These are phyloP conservation scores for Cybosia mesomella DNA, from an alignment of 2,888 invertebrate species.

Conservation along the genomic window DNA sequence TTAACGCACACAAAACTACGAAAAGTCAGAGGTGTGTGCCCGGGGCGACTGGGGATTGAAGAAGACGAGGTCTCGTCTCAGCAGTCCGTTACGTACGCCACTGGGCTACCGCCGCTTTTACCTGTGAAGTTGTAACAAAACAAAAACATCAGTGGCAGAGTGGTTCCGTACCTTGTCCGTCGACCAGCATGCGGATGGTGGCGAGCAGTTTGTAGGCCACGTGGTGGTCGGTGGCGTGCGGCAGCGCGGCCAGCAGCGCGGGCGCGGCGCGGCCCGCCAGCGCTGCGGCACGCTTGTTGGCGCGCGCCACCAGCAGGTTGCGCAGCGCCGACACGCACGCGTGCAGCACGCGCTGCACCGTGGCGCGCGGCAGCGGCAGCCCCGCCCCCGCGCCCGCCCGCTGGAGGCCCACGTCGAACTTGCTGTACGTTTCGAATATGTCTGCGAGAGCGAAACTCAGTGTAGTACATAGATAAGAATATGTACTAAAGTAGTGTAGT, in stretches of 20 bases:
- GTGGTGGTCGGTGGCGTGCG: conserved; percentile 90
- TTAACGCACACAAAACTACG: no score
- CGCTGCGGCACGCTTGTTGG: conserved; percentile 92
- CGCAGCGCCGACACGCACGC: conserved; percentile 92
- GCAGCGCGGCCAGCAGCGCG: conserved; percentile 89
- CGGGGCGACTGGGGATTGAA: no score
- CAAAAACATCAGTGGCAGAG: no score
- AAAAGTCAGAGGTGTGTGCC: no score
- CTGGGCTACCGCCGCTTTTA: no score
- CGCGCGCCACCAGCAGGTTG: conserved; percentile 91
- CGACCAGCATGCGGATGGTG: conserved; percentile 94
- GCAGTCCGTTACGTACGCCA: no score
- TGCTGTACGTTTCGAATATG: conserved; percentile 73
- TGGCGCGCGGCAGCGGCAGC: conserved; percentile 55
- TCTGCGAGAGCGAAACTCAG: conserved; percentile 60
- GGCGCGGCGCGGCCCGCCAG: conserved; percentile 87
- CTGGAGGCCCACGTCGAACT: conserved; percentile 53
- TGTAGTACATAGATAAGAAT: no score
- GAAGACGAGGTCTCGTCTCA: no score
- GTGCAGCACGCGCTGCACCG: conserved; percentile 87
- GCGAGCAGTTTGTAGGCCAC: conserved; percentile 96
- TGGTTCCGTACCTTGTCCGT: conserved; percentile 94
- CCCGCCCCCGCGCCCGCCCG: conserved; percentile 52
- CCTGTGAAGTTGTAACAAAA: no score
- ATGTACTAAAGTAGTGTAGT: no score